Evolutionary conservation across 1,140 invertebrate species (phyloP).

Genomic region (Camponotus pennsylvanicus): DNA sequence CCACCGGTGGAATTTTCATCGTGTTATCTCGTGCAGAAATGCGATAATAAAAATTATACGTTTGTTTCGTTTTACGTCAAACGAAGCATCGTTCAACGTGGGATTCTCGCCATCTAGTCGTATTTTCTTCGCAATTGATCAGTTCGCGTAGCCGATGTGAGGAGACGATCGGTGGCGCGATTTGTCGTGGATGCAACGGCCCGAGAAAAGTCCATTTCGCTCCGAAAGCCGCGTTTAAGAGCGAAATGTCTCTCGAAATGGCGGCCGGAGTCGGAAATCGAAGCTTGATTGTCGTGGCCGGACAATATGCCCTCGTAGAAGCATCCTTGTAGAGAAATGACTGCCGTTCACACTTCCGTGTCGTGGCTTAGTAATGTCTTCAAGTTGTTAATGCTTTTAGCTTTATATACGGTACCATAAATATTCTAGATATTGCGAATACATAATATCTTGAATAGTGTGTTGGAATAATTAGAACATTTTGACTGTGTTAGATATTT

Average conservation of each 20-base stretch:
- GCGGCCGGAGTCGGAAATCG: slow-evolving; percentile 39
- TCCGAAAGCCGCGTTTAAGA: slow-evolving; percentile 47
- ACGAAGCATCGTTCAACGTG: background rate
- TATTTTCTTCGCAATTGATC: slow-evolving; percentile 48
- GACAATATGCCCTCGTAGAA: slow-evolving; percentile 55
- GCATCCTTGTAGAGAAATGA: slow-evolving; percentile 51
- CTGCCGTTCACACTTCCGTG: background rate
- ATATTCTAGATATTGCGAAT: background rate
- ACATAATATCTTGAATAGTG: background rate
- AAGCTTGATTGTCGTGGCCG: slow-evolving; percentile 54
- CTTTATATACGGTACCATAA: background rate
- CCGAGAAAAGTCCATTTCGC: slow-evolving; percentile 54
- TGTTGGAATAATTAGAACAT: background rate
- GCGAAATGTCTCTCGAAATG: slow-evolving; percentile 53
- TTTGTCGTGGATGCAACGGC: slow-evolving; percentile 46
- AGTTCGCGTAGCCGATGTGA: slow-evolving; percentile 39
- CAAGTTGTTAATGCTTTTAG: slow-evolving; percentile 33
- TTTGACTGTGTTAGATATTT: background rate
- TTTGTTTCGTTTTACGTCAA: slow-evolving; percentile 15
- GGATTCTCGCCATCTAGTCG: background rate
- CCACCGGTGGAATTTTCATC: background rate
- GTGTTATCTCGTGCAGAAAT: background rate
- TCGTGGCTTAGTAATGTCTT: background rate
- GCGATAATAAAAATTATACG: slow-evolving; percentile 11
- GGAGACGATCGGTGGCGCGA: slow-evolving; percentile 14